Conservation (phyloP, 2,888 invertebrate genomes). For the Cremastinae sp. region DNA sequence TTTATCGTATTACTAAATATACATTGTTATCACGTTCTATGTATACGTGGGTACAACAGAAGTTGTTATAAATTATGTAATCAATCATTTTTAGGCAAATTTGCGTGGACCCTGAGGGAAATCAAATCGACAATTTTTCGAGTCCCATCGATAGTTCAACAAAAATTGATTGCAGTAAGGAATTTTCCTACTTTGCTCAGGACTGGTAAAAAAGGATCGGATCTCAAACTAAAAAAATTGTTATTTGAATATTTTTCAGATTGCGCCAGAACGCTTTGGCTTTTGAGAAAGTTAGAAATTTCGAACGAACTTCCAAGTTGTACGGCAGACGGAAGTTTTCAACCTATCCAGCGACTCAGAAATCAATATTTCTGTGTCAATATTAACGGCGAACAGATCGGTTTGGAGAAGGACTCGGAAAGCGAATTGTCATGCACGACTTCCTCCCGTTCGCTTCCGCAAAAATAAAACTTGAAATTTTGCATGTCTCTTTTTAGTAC, state of each 20-base stretch:
- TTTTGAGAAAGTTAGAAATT: slow-evolving; percentile 79
- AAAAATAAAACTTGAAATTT: no score
- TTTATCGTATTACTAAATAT: no score
- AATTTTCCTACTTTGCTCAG: slow-evolving; percentile 17
- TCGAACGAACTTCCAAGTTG: slow-evolving; percentile 83
- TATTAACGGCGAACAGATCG: slow-evolving; percentile 82
- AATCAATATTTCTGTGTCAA: slow-evolving; percentile 85
- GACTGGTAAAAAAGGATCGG: background rate
- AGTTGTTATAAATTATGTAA: no score
- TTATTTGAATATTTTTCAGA: no score
- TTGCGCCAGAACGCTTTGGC: slow-evolving; percentile 83
- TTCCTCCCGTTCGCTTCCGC: no score
- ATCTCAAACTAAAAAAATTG: slow-evolving; percentile 1
- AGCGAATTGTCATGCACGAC: slow-evolving; percentile 63
- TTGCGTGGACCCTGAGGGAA: slow-evolving; percentile 83
- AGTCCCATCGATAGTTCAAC: no score
- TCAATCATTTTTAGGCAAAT: slow-evolving; percentile 81
- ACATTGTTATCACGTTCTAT: no score
- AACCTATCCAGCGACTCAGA: slow-evolving; percentile 83
- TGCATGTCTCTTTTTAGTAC: no score
- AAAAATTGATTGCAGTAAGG: slow-evolving; percentile 87
- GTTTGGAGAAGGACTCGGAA: slow-evolving; percentile 75
- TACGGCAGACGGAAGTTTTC: slow-evolving; percentile 85
- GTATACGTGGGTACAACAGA: no score
- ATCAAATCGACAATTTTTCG: slow-evolving; percentile 81